Percentiles rank a stretch among this genome's conserved stretches.
Conservation (phyloP, 1,140 invertebrate genomes). For the Cheumatopsyche charites region DNA sequence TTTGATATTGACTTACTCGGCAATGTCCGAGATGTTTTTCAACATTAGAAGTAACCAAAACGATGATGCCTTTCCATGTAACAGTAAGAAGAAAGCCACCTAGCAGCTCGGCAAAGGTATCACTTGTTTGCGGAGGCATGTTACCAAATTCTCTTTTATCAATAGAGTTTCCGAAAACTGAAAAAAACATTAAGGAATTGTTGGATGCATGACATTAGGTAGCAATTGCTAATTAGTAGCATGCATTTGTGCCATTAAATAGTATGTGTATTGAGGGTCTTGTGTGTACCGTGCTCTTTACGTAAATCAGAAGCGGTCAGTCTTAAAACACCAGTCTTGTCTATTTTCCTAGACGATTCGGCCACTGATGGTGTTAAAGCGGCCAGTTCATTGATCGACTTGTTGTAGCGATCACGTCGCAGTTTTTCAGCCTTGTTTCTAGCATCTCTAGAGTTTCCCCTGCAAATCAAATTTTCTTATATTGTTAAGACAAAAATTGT, state of each 20-base stretch:
- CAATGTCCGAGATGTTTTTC: conserved; percentile 83
- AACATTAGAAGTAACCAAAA: conserved; percentile 85
- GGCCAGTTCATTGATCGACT: conserved; percentile 82
- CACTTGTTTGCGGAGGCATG: conserved; percentile 52
- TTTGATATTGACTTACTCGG: too few species aligned
- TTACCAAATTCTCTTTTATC: conserved; percentile 46
- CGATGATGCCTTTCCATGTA: conserved; percentile 81
- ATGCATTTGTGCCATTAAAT: too few species aligned
- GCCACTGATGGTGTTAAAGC: conserved; percentile 82
- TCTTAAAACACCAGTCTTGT: conserved; percentile 88
- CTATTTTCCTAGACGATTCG: conserved; percentile 77
- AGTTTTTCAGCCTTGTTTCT: conserved; percentile 88
- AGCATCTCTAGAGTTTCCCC: conserved; percentile 72
- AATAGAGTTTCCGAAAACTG: conserved; percentile 62
- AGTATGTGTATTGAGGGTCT: too few species aligned
- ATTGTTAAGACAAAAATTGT: background rate
- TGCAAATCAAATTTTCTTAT: conserved; percentile 51
- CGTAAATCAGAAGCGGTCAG: conserved; percentile 79
- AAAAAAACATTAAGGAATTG: conserved; percentile 41
- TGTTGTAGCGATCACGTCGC: conserved; percentile 86
- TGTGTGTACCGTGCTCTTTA: conserved; percentile 58
- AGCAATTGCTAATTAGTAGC: too few species aligned
- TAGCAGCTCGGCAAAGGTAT: conserved; percentile 60
- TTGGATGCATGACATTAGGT: too few species aligned
- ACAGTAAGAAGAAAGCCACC: conserved; percentile 79